Base-by-base conservation (phyloP, 92 coral and sea anemone genomes). In the Phenganax stokvisi region DNA sequence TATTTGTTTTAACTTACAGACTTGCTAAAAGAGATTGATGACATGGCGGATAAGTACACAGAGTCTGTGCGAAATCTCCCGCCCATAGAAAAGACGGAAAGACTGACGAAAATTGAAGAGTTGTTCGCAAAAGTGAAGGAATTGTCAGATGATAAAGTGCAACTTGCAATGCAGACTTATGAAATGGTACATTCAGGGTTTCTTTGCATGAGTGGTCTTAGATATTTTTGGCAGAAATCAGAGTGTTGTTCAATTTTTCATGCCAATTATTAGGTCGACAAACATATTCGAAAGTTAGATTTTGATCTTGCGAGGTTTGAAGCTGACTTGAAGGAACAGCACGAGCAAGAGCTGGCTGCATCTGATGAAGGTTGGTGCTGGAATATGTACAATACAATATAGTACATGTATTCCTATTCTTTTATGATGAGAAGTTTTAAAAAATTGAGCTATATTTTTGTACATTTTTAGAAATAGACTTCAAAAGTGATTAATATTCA, bases 231-330 rank as follows among this genome's bases (percentile, higher is more conserved):
- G 2, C 2, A 37, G 47, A 37, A 37, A 37, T 37, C 47, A 37
- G 2, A 20, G 25, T 20, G 25, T 20, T 20, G 25, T 20, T 20
- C 25, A 20, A 20, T 65, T 53, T 9, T 75, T 20, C 69, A 10
- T 0, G 12, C 17, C 44, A 71, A 16, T 56, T 12, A 79, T 13
- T 71, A 94, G 98, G 98, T 94, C 81, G 98, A 94, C 68, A 94
- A 94, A 75, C 98, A 94, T 86, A 94, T 94, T 16, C 84, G 98
- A 54, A 94, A 94, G 75, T 86, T 94, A 51, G 98, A 94, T 86
- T 90, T 93, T 75, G 98, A 94, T 78, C 88, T 94, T n/a, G 97
- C 97, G 47, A 89, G 98, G 84, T 94, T 94, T 90, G 98, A 94
- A 69, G 86, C 94, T 72, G 98, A 94, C 65, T 84, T 94, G 47